These are phyloP conservation scores for Platycheirus rosarum DNA, from an alignment of 2,888 invertebrate genomes.

Conservation along the genomic window DNA sequence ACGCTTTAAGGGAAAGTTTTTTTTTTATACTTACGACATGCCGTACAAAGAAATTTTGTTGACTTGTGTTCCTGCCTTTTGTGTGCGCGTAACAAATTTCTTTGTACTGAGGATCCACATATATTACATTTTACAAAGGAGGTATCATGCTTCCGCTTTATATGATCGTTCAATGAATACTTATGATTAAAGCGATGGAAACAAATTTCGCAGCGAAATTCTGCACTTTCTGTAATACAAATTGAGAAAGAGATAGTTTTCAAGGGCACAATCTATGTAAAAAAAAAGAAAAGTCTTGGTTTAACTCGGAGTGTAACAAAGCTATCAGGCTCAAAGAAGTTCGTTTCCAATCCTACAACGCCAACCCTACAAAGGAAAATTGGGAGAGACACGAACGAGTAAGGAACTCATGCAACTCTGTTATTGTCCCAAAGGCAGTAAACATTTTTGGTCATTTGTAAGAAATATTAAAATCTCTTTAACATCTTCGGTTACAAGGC, in stretches of 20 bases:
- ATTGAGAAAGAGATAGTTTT: not conserved
- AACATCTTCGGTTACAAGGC: too few species aligned
- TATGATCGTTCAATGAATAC: constrained; percentile 18
- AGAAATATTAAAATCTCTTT: too few species aligned
- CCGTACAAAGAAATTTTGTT: constrained; percentile 64
- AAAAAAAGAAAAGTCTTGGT: too few species aligned
- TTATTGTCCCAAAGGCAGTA: too few species aligned
- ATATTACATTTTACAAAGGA: constrained; percentile 37
- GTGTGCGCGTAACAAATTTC: constrained; percentile 34
- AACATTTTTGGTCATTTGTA: too few species aligned
- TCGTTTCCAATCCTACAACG: too few species aligned
- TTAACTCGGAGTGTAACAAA: too few species aligned
- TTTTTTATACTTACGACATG: constrained; percentile 75
- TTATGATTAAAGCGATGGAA: constrained; percentile 37
- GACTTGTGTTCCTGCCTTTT: constrained; percentile 45
- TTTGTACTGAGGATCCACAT: constrained; percentile 35
- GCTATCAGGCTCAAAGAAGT: too few species aligned
- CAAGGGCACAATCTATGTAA: too few species aligned
- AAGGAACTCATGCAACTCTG: too few species aligned
- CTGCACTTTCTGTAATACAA: constrained; percentile 14
- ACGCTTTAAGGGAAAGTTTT: not conserved
- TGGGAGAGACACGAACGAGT: too few species aligned
- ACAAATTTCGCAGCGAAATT: constrained; percentile 40
- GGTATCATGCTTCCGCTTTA: constrained; percentile 36
- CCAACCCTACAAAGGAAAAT: too few species aligned